phyloP scores from a whole-genome alignment of 2,888 invertebrate species.

The Ophion costatus region DNA sequence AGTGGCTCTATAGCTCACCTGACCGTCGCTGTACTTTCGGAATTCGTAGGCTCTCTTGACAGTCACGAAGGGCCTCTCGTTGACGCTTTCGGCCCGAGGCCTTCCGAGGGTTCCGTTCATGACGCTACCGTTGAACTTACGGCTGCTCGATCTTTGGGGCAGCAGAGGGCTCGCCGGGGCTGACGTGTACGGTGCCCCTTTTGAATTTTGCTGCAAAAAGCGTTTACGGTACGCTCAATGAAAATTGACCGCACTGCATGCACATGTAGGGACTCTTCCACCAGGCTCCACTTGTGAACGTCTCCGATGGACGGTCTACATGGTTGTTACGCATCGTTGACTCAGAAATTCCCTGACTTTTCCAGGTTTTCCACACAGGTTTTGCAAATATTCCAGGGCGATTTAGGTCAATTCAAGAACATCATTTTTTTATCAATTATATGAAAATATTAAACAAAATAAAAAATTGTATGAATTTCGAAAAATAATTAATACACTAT shows the following conservation, averaged over 20 bases:
- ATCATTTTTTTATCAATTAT: too few species aligned
- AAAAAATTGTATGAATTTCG: too few species aligned
- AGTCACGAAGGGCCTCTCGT: slow-evolving; percentile 87
- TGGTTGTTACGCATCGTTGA: too few species aligned
- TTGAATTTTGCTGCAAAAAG: slow-evolving; percentile 69
- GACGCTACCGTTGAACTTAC: slow-evolving; percentile 81
- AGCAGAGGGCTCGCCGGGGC: slow-evolving; percentile 85
- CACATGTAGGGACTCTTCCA: background rate
- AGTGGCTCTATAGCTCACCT: slow-evolving; percentile 82
- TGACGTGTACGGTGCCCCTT: slow-evolving; percentile 79
- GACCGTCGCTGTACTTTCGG: slow-evolving; percentile 82
- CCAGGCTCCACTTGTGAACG: too few species aligned
- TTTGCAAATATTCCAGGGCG: too few species aligned
- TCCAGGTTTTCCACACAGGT: too few species aligned
- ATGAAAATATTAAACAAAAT: too few species aligned
- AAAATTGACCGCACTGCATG: background rate
- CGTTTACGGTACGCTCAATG: background rate
- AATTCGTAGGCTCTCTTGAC: slow-evolving; percentile 86
- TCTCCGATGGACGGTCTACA: too few species aligned
- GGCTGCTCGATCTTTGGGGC: slow-evolving; percentile 84
- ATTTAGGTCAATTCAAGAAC: too few species aligned
- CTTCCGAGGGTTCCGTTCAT: slow-evolving; percentile 80
- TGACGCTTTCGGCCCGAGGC: slow-evolving; percentile 82
- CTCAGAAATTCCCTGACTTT: too few species aligned
- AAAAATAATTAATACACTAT: too few species aligned